These are phyloP conservation scores for Chloroclystis v-ata DNA, from an alignment of 2,888 invertebrate species.

Conservation along the genomic window DNA sequence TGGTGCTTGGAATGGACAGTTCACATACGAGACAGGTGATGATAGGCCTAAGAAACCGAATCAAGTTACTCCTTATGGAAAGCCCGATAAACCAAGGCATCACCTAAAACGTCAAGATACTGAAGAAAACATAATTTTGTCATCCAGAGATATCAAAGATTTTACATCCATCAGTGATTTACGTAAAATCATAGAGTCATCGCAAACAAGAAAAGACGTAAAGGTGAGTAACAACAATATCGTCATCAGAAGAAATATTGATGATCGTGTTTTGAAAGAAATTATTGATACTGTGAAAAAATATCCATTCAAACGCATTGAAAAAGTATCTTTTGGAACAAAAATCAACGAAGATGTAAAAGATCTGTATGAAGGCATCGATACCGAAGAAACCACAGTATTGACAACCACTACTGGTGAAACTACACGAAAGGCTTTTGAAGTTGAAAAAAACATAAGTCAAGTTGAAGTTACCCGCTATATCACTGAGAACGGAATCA, in stretches of 20 bases:
- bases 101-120: conserved; percentile 70
- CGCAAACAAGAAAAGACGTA: conserved; percentile 64
- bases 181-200: conserved; percentile 66
- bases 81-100: conserved; percentile 61
- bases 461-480: conserved; percentile 74
- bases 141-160: conserved; percentile 70
- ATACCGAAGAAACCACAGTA: conserved; percentile 62
- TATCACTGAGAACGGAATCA: conserved; percentile 70
- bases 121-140: conserved; percentile 69
- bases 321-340: conserved; percentile 74
- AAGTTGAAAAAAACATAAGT: conserved; percentile 68
- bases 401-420: conserved; percentile 57
- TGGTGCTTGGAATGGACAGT: conserved; percentile 79
- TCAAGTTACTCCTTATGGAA: conserved; percentile 66
- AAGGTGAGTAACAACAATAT: conserved; percentile 70
- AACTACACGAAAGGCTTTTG: conserved; percentile 65
- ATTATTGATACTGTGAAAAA: conserved; percentile 73
- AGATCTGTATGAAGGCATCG: conserved; percentile 70
- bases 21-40: conserved; percentile 70
- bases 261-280: conserved; percentile 66
- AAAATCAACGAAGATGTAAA: conserved; percentile 80
- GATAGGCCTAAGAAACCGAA: conserved; percentile 64
- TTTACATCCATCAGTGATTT: conserved; percentile 71
- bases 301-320: conserved; percentile 71
- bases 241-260: conserved; percentile 68